Base-by-base conservation (phyloP, 64 coral and sea anemone species). In the Exaiptasia diaphana region DNA sequence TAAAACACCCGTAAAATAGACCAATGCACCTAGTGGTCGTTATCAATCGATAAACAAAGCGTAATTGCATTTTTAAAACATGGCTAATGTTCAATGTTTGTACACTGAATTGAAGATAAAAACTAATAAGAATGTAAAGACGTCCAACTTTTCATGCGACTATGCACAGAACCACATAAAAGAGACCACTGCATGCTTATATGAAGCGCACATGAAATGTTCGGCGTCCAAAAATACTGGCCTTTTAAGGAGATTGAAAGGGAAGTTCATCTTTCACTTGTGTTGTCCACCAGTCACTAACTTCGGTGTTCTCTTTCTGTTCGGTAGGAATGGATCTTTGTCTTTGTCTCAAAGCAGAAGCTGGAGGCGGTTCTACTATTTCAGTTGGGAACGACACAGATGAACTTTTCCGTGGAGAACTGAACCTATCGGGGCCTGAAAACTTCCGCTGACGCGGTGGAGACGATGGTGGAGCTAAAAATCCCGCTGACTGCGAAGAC, bases 301-400 rank as follows among this genome's bases (percentile, higher is more conserved):
- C 69, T 46, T 73, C 69, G 28, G 23, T 18, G 69, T 27, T 73
- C n/a, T 73, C 69, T 13, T 73, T 73, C 12, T 45, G 20, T 41
- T 45, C 44, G 29, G 29, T 40, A 25, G 69, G 69, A 12, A 37
- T 11, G 14, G 17, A 25, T 25, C 45, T 73, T 29, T 73, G 38
- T 49, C 69, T 41, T 73, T 25, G 15, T 30, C 69, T 22, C 14
- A 73, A 12, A 5, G 28, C 44, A 24, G 69, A 40, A 26, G 69
- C 18, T n/a, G 69, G 69, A 4, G 69, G 69, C 14, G 69, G 69
- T 23, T 73, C 69, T 3, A 73, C n/a, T 49, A 73, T 73, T 18
- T 73, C 69, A 1, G 69, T 73, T 32, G 69, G 69, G 27, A 73
- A 73, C 5, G 69, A 42, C 69, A 73, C 69, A 18, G 69, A 37